Percentiles rank a stretch among this genome's conserved stretches.
phyloP scores from a whole-genome alignment of 1,140 invertebrate species.

The Pseudobourletiella spinata region DNA sequence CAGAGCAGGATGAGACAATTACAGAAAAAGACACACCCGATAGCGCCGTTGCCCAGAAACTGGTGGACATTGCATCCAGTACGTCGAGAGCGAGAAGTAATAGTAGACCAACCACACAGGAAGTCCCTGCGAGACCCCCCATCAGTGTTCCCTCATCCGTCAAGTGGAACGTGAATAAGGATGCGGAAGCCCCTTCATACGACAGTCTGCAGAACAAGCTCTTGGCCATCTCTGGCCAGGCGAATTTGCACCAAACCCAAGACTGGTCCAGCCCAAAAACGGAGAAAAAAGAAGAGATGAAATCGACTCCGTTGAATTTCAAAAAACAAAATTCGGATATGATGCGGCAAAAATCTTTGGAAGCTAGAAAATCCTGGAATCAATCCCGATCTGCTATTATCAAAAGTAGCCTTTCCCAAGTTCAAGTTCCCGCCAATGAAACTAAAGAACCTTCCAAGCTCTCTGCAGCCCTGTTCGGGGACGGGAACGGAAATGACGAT shows the following conservation, averaged over 20 bases:
- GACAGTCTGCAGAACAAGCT: neutral
- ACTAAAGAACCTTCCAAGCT: neutral
- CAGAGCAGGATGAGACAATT: neutral
- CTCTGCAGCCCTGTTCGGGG: neutral
- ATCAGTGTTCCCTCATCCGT: neutral
- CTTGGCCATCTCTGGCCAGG: neutral
- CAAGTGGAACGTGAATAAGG: neutral
- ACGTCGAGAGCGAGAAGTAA: no score
- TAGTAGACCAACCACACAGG: no score
- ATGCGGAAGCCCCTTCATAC: no score
- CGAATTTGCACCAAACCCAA: neutral
- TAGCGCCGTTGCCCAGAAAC: neutral
- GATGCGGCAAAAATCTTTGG: conserved; percentile 1
- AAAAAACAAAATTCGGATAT: conserved; percentile 1
- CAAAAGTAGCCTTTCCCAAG: neutral
- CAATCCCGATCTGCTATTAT: neutral
- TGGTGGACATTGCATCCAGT: neutral
- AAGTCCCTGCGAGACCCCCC: neutral
- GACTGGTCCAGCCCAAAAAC: neutral
- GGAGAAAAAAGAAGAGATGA: no score
- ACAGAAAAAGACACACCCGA: neutral
- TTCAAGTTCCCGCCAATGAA: neutral
- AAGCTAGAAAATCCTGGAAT: neutral
- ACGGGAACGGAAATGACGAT: neutral
- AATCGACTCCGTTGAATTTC: conserved; percentile 1